phyloP scores from a whole-genome alignment of 2,797 vertebrate species.

The Etheostoma perlongum region DNA sequence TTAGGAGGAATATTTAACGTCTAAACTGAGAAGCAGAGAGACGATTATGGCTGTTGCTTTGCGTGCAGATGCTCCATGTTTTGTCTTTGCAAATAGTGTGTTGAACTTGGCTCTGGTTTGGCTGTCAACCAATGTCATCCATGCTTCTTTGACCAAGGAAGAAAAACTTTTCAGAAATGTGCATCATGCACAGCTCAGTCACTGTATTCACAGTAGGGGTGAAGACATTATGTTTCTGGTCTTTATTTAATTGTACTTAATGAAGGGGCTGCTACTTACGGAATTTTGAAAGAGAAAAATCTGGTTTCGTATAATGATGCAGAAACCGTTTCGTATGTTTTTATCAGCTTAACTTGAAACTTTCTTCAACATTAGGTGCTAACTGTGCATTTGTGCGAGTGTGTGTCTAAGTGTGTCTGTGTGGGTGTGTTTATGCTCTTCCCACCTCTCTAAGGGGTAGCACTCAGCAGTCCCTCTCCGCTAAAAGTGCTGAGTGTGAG shows the following conservation, averaged over 20 bases:
- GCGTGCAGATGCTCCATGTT: slow-evolving; percentile 17
- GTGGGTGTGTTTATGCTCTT: slow-evolving; percentile 36
- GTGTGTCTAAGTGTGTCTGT: slow-evolving; percentile 28
- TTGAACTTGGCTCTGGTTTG: slow-evolving; percentile 17
- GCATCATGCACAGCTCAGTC: neutral
- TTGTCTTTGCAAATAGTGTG: slow-evolving; percentile 11
- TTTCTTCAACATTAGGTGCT: slow-evolving; percentile 32
- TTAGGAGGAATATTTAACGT: slow-evolving; percentile 7
- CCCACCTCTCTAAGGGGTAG: slow-evolving; percentile 51
- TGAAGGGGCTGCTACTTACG: neutral
- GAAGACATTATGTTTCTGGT: neutral
- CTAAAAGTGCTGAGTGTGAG: slow-evolving; percentile 82
- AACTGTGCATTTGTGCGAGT: slow-evolving; percentile 48
- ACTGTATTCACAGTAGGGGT: neutral
- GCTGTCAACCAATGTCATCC: neutral
- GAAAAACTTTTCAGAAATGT: neutral
- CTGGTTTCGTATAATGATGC: neutral
- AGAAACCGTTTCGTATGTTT: neutral
- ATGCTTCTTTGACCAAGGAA: slow-evolving; percentile 1
- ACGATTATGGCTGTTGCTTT: neutral
- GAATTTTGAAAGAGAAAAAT: neutral
- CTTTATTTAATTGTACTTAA: neutral
- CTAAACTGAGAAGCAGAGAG: slow-evolving; percentile 12
- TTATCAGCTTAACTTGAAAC: slow-evolving; percentile 29
- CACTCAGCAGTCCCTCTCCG: slow-evolving; percentile 67